Evolutionary conservation across 2,888 invertebrate species (phyloP), one percentile per base, ranked within the genome.

Genomic region (Amphipoea lucens): DNA sequence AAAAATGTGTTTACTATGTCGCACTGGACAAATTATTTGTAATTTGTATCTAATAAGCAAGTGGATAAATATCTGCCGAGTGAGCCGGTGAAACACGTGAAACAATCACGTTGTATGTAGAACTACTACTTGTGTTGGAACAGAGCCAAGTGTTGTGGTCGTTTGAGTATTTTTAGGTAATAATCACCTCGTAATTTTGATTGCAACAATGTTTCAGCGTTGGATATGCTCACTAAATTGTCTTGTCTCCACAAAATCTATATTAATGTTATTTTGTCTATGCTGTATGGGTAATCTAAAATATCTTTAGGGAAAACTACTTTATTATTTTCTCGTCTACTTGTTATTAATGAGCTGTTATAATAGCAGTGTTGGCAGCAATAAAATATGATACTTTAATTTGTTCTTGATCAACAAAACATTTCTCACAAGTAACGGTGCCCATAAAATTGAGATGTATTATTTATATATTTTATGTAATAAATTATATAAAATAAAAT

Each of bases 131-230:
- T 87, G 79, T 84, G 84, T 90, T 94, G 94, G 93, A 90, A 6
- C 40, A 63, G 71, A 77, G 94, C 94, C 94, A 95, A 92, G 79
- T 88, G 77, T 90, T 88, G 88, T 87, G 87, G 87, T 83, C 89
- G 89, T 92, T 92, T 88, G 88, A 88, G 90, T 94, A 94, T 94
- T 94, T 94, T 94, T 93, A 94, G 94, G 90, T 88, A 90, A 92
- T 91, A 93, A 93, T 91, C 91, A 92, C 91, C 89, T 91, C 89
- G 90, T 92, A 91, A 92, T 88, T 90, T 90, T 86, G 83, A 90
- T 90, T 91, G 90, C 90, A 91, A 91, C 91, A 90, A 86, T 92
- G 90, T 91, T 87, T 88, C 76, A 78, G 75, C 81, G 65, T 79
- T 82, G 57, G 63, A 76, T 75, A 67, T 51, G 45, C 73, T 78